Percentiles rank a stretch among this genome's conserved stretches.
phyloP scores from a whole-genome alignment of 37 sponge, comb jelly and placozoan species.

The Aplysina aerophoba region DNA sequence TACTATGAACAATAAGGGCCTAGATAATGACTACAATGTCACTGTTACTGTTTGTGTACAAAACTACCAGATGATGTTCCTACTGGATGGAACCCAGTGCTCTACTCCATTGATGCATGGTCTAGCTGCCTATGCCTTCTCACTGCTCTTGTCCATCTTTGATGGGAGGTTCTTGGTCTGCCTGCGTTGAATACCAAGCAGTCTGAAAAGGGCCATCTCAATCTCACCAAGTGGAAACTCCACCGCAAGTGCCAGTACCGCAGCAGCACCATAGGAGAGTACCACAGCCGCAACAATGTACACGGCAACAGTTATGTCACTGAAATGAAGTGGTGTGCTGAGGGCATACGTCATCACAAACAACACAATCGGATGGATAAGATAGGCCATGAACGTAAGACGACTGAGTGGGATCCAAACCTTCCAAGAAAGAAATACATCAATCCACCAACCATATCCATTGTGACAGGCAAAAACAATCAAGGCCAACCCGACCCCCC shows the following conservation, averaged over 20 bases:
- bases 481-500: constrained; percentile 70
- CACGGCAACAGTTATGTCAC: constrained; percentile 40
- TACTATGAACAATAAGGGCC: too few species aligned
- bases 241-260: constrained; percentile 52
- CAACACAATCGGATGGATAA: constrained; percentile 82
- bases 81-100: too few species aligned
- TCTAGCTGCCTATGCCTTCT: too few species aligned
- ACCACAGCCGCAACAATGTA: constrained; percentile 51
- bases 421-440: constrained; percentile 76
- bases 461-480: constrained; percentile 77
- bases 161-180: too few species aligned
- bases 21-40: too few species aligned
- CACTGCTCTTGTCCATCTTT: too few species aligned
- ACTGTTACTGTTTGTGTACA: too few species aligned
- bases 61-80: too few species aligned
- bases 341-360: constrained; percentile 26
- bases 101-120: background rate
- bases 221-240: constrained; percentile 77
- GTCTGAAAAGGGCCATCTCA: constrained; percentile 61
- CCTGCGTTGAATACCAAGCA: constrained; percentile 27
- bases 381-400: constrained; percentile 84
- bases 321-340: constrained; percentile 45
- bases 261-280: constrained; percentile 73
- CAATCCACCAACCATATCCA: constrained; percentile 77
- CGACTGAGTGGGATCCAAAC: constrained; percentile 92